A percentile compares a stretch with the other conserved stretches of the same genome.
phyloP scores from a whole-genome alignment of 2,888 invertebrate species.

The Marronus borbonicus region DNA sequence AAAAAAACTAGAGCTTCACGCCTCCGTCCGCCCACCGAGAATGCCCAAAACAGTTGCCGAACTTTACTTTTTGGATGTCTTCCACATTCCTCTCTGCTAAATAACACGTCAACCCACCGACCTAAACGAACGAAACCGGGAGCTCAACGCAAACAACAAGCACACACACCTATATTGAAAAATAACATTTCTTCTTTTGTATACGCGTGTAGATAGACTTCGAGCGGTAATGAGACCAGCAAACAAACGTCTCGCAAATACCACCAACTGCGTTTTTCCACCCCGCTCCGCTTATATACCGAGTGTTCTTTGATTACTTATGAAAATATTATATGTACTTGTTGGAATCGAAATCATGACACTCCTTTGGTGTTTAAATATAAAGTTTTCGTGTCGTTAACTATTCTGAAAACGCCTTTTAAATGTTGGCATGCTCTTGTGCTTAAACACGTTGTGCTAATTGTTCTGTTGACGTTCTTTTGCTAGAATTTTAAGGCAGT shows the following conservation, averaged over 20 bases:
- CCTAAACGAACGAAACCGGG: slow-evolving; percentile 2
- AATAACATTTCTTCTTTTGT: slow-evolving; percentile 32
- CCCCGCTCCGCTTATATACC: neutral
- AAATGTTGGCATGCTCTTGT: too few relatives aligned
- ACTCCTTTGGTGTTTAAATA: too few relatives aligned
- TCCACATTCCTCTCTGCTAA: slow-evolving; percentile 44
- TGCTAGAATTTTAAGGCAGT: too few relatives aligned
- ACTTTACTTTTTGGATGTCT: slow-evolving; percentile 46
- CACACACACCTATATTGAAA: slow-evolving; percentile 46
- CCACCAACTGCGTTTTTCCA: slow-evolving; percentile 3
- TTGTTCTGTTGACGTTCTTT: too few relatives aligned
- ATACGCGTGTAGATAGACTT: slow-evolving; percentile 12
- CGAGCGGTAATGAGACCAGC: slow-evolving; percentile 14
- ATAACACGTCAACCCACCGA: slow-evolving; percentile 34
- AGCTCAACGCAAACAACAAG: slow-evolving; percentile 18
- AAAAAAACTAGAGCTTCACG: slow-evolving; percentile 27
- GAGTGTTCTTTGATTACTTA: neutral
- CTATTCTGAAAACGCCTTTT: too few relatives aligned
- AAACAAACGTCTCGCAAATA: slow-evolving; percentile 12
- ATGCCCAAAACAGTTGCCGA: slow-evolving; percentile 38
- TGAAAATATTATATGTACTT: neutral
- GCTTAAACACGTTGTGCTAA: too few relatives aligned
- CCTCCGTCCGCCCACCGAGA: slow-evolving; percentile 35
- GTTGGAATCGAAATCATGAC: too few relatives aligned
- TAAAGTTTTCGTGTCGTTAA: too few relatives aligned